A percentile compares a stretch with the other conserved stretches of the same genome.
phyloP scores from a whole-genome alignment of 2,888 invertebrate genomes.

The Chalcis sispes region DNA sequence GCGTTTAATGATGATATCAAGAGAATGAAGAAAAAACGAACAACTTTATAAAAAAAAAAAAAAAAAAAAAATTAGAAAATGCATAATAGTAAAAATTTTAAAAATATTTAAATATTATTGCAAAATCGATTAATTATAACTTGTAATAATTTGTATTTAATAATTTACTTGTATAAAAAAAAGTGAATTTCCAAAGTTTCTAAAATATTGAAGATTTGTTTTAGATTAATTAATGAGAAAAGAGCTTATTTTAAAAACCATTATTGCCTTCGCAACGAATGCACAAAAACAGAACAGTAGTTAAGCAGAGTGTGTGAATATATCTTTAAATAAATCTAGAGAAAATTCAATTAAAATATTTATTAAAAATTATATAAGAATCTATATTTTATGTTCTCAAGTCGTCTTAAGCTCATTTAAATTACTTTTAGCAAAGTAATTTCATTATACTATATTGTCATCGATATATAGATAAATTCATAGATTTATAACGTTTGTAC shows the following conservation, averaged over 20 bases:
- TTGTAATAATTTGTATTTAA: conserved; percentile 11
- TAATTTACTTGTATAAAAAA: conserved; percentile 30
- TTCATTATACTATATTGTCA: conserved; percentile 27
- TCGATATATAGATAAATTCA: conserved; percentile 41
- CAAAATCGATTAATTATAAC: conserved; percentile 17
- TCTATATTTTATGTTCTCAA: conserved; percentile 1
- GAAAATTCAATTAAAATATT: not conserved
- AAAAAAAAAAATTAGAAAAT: conserved; percentile 21
- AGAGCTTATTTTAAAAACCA: conserved; percentile 34
- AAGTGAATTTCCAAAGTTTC: not conserved
- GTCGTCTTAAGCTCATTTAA: not conserved
- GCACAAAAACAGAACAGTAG: conserved; percentile 30
- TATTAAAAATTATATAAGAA: not conserved
- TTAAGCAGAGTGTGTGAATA: conserved; percentile 20
- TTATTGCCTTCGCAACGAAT: conserved; percentile 43
- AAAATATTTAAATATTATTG: conserved; percentile 15
- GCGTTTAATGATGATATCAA: conserved; percentile 27
- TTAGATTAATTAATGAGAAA: not conserved
- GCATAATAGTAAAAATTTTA: conserved; percentile 27
- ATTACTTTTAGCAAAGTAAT: conserved; percentile 31
- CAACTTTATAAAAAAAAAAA: conserved; percentile 33
- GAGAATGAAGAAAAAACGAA: conserved; percentile 10
- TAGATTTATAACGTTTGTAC: conserved; percentile 56
- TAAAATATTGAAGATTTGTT: conserved; percentile 8
- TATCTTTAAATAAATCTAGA: conserved; percentile 16